Evolutionary conservation across 2,113 vertebrate genomes (phyloP).

Genomic region (Pelecanus crispus): DNA sequence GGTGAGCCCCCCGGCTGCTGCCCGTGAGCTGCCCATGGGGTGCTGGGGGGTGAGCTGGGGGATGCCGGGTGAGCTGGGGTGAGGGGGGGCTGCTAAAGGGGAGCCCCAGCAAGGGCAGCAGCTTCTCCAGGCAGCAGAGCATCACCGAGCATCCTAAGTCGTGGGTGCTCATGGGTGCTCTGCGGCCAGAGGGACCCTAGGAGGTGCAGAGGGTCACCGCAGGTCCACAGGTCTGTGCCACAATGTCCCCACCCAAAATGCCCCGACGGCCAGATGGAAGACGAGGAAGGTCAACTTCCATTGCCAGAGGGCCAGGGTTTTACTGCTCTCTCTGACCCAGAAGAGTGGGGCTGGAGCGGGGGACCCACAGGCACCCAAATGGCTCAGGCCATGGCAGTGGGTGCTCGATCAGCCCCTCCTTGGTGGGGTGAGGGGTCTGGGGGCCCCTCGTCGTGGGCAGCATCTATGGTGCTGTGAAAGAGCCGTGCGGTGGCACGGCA

Average conservation of each 20-base stretch:
- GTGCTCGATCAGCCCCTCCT: not conserved
- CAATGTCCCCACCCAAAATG: not conserved
- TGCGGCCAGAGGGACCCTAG: not conserved
- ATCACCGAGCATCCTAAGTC: rapidly evolving
- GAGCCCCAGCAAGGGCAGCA: not conserved
- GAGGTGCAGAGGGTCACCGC: not conserved
- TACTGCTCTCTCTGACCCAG: not conserved
- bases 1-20: not conserved
- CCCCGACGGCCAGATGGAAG: not conserved
- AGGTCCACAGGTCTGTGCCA: not conserved
- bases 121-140: not conserved
- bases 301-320: not conserved
- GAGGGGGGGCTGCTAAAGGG: not conserved
- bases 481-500: not conserved
- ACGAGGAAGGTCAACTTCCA: not conserved
- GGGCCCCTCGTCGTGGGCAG: not conserved
- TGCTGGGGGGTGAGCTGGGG: not conserved
- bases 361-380: not conserved
- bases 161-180: not conserved
- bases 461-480: rapidly evolving
- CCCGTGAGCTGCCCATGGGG: not conserved
- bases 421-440: not conserved
- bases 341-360: too few relatives aligned
- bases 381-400: not conserved
- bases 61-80: not conserved